These are phyloP conservation scores for Glyptemys insculpta DNA, from an alignment of 2,797 vertebrate genomes.

Conservation along the genomic window DNA sequence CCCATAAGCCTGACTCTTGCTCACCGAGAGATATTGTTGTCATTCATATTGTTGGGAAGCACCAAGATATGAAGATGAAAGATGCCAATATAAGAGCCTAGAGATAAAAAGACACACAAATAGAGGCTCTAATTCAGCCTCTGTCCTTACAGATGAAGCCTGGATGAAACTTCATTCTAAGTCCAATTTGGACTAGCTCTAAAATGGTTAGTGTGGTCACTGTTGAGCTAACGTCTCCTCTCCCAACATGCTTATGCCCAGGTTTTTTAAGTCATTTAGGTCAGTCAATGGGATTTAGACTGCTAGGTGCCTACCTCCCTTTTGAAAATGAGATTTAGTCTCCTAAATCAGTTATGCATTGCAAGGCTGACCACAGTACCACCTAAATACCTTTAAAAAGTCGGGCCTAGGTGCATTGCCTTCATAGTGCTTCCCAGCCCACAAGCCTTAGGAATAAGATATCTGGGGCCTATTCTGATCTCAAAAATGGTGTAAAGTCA, in stretches of 20 bases:
- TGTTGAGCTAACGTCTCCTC: background rate
- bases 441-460: background rate
- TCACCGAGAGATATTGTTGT: background rate
- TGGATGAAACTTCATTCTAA: background rate
- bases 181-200: fast-evolving
- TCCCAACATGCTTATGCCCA: background rate
- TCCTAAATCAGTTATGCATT: background rate
- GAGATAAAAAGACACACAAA: background rate
- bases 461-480: background rate
- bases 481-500: background rate
- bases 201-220: fast-evolving
- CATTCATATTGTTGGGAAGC: background rate
- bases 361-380: background rate
- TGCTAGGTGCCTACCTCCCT: background rate
- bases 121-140: fast-evolving
- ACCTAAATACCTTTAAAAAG: background rate
- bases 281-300: background rate
- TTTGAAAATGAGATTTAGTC: too few relatives aligned
- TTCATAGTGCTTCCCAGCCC: background rate
- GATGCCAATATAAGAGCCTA: too few relatives aligned
- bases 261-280: background rate
- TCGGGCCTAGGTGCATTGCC: background rate
- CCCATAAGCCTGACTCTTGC: background rate
- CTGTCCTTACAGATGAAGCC: fast-evolving
- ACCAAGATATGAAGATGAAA: background rate